Evolutionary conservation across 2,113 vertebrate genomes (phyloP), one percentile per base, ranked within the genome.

Genomic region (Steatornis caripensis): DNA sequence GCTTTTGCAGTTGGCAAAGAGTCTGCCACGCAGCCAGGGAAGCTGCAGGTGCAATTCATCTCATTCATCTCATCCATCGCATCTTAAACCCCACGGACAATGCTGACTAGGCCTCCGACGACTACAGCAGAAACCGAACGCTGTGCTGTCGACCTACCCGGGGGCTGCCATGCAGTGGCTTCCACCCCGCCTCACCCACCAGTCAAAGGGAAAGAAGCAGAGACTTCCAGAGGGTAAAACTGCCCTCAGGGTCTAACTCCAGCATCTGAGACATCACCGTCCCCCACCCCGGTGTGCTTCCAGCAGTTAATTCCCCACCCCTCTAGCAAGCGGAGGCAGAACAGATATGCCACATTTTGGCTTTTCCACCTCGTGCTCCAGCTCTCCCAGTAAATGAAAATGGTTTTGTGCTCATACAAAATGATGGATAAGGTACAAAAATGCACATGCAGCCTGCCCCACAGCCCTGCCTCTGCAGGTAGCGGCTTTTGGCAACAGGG

Each of bases 381-480:
- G 48, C 27, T 91, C 13, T 79, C 57, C 46, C n/a, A 39, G 30
- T 32, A 71, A 61, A 16, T 2, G 1, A 81, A 82, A 55, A 74
- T 14, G 39, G 14, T 11, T 82, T 78, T 60, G 32, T 78, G 49
- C 39, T 64, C 24, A 32, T 13, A 68, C 0, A 3, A 55, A 79
- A 12, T 5, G 29, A 64, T 4, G 16, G 34, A 16, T 62, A 78
- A 49, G 10, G 51, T 58, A 34, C 27, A 55, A 72, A 58, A 72
- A 58, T 12, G 12, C 15, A 84, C 15, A n/a, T 0, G 0, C 0
- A 74, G 46, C 34, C 48, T 13, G 4, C 49, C n/a, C 41, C 29
- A 49, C 8, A n/a, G 41, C 32, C 20, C 48, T 69, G 43, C 13
- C 61, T 76, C 66, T 4, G 2, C 2, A 9, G 34, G 45, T 3